Evolutionary conservation across 2,797 vertebrate species (phyloP).

Genomic region (Meriones psammophilus): DNA sequence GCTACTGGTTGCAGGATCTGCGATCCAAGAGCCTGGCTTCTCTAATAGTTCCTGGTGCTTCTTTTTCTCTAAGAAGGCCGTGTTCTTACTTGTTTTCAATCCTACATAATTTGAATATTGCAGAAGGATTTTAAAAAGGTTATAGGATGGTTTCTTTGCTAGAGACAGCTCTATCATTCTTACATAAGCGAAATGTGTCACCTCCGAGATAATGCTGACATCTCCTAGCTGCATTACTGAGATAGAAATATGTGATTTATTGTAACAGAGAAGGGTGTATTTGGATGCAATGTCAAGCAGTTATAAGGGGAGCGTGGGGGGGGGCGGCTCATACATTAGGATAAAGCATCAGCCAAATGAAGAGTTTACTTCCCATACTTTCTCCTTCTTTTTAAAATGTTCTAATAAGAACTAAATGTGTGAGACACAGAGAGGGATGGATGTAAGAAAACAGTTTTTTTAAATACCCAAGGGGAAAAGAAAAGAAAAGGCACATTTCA

Average conservation of each 20-base stretch:
- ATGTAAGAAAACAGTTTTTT: neutral
- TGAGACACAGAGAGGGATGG: neutral
- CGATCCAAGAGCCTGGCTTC: neutral
- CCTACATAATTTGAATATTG: conserved; percentile 26
- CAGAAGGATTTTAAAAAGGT: conserved; percentile 40
- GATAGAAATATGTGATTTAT: conserved; percentile 47
- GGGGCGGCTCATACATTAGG: conserved; percentile 9
- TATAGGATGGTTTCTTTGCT: neutral
- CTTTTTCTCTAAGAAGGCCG: conserved; percentile 21
- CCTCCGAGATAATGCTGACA: conserved; percentile 57
- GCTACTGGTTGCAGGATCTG: neutral
- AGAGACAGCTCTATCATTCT: neutral
- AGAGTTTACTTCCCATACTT: neutral
- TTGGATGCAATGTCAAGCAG: neutral
- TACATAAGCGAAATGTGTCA: conserved; percentile 53
- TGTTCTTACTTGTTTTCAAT: conserved; percentile 1
- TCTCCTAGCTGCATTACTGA: neutral
- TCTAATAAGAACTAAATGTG: conserved; percentile 60
- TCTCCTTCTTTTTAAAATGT: neutral
- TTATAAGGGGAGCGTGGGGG: neutral
- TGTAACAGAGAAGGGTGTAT: neutral
- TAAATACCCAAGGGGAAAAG: neutral
- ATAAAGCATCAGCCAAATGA: conserved; percentile 39
- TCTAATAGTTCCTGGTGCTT: neutral
- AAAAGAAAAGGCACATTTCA: conserved; percentile 52